phyloP scores from a whole-genome alignment of 2,888 invertebrate species.

The Amorpha juglandis region DNA sequence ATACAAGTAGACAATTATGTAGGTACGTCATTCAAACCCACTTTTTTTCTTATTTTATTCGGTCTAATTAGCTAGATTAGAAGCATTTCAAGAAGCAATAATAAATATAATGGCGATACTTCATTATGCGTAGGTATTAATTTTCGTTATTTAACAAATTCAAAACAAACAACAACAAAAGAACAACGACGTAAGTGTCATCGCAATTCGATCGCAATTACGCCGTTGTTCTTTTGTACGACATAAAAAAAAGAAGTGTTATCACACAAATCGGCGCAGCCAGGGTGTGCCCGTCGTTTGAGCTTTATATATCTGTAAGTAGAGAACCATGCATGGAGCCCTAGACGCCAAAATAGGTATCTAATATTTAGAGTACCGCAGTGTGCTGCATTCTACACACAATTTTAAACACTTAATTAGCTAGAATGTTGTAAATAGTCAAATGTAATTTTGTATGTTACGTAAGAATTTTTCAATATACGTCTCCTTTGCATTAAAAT shows the following conservation, averaged over 20 bases:
- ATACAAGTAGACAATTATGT: too few species aligned
- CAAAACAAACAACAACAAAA: too few species aligned
- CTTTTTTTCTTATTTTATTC: too few species aligned
- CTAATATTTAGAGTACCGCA: slow-evolving; percentile 69
- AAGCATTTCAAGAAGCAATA: too few species aligned
- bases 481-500: slow-evolving; percentile 80
- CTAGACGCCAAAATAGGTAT: slow-evolving; percentile 72
- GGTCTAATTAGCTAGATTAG: too few species aligned
- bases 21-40: too few species aligned
- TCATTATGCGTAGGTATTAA: too few species aligned
- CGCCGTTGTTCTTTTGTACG: too few species aligned
- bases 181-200: too few species aligned
- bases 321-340: slow-evolving; percentile 73
- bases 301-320: slow-evolving; percentile 68
- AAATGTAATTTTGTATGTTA: slow-evolving; percentile 82
- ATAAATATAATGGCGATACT: too few species aligned
- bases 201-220: too few species aligned
- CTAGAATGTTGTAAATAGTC: slow-evolving; percentile 81
- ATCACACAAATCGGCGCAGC: slow-evolving; percentile 35
- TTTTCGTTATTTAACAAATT: background rate
- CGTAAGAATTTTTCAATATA: slow-evolving; percentile 77
- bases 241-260: too few species aligned
- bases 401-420: slow-evolving; percentile 65
- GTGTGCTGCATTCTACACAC: slow-evolving; percentile 61
- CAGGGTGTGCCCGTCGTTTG: slow-evolving; percentile 49